Evolutionary conservation across 2,113 vertebrate genomes (phyloP), one percentile per base, ranked within the genome.

Genomic region (Andinoacara biseriatus): DNA sequence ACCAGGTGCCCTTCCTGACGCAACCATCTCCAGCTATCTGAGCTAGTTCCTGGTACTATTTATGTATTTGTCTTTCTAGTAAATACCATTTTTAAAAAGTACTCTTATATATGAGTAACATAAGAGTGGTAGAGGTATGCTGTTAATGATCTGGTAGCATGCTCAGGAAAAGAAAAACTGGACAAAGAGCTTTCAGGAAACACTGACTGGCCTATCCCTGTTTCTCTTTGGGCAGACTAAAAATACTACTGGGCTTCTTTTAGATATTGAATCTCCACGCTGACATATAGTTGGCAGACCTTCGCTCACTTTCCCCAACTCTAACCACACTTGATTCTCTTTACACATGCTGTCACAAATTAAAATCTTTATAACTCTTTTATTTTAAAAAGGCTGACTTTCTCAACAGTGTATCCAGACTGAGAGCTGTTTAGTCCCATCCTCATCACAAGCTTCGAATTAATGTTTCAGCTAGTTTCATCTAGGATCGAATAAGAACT

Each of bases 271-370:
- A 94, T 86, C 93, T 75, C 76, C 78, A 87, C 86, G 89, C 92
- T 94, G 94, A 95, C 92, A 94, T 86, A 79, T 83, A 86, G 82
- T 88, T 96, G 94, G 94, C 92, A 94, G 85, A 74, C 61, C 40
- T 76, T 83, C 31, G 5, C 85, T 84, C 81, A 84, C 31, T 77
- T 82, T 86, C 63, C 58, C 75, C 58, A 57, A 88, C 78, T 81
- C 82, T 82, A 77, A 84, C 31, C 58, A 62, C 58, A 78, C 76
- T 43, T 65, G 10, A 78, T 84, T 76, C 85, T 76, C 72, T 85
- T 89, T 82, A 86, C 58, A 76, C 62, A 65, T 63, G 58, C 62
- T 85, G 86, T 85, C 86, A 84, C 72, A 89, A 90, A 90, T 85
- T 74, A 72, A 86, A 90, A 88, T 80, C 79, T 82, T 87, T 67